phyloP scores from a whole-genome alignment of 2,888 invertebrate species.

The Ormyrus thymus region DNA sequence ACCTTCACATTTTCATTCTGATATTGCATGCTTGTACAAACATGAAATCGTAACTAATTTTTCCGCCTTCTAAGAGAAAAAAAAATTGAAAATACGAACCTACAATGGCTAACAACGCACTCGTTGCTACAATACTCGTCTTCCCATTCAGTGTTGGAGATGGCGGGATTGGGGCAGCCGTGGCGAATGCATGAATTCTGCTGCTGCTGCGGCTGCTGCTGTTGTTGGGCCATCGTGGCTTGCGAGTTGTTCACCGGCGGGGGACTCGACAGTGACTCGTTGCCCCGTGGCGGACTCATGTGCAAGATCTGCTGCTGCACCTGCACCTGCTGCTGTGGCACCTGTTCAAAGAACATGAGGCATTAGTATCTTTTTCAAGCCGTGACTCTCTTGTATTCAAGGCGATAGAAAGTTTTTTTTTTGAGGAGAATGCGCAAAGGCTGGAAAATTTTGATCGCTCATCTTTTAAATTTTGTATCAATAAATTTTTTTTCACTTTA shows the following conservation, averaged over 20 bases:
- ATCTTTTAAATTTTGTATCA: too few relatives aligned
- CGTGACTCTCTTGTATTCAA: too few relatives aligned
- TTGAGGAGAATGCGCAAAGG: too few relatives aligned
- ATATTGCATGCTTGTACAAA: too few relatives aligned
- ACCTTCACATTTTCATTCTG: too few relatives aligned
- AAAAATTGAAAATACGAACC: slow-evolving; percentile 75
- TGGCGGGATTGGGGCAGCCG: slow-evolving; percentile 93
- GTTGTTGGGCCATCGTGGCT: slow-evolving; percentile 46
- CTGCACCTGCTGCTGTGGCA: slow-evolving; percentile 69
- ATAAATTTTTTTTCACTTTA: too few relatives aligned
- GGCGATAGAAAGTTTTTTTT: too few relatives aligned
- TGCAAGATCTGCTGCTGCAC: slow-evolving; percentile 72
- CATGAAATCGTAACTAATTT: too few relatives aligned
- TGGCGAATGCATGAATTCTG: slow-evolving; percentile 85
- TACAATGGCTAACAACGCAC: slow-evolving; percentile 97
- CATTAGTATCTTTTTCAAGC: too few relatives aligned
- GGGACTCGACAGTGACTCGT: slow-evolving; percentile 68
- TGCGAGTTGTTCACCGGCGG: slow-evolving; percentile 61
- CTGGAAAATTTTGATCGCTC: too few relatives aligned
- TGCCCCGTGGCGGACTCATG: slow-evolving; percentile 70
- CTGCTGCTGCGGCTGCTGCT: slow-evolving; percentile 60
- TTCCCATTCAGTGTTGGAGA: slow-evolving; percentile 96
- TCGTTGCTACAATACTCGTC: slow-evolving; percentile 98
- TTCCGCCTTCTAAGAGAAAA: neutral
- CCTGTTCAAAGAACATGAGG: slow-evolving; percentile 54